A percentile compares a stretch with the other conserved stretches of the same genome.
These are phyloP conservation scores for Siphlonurus alternatus DNA, from an alignment of 2,888 invertebrate genomes.

Conservation along the genomic window DNA sequence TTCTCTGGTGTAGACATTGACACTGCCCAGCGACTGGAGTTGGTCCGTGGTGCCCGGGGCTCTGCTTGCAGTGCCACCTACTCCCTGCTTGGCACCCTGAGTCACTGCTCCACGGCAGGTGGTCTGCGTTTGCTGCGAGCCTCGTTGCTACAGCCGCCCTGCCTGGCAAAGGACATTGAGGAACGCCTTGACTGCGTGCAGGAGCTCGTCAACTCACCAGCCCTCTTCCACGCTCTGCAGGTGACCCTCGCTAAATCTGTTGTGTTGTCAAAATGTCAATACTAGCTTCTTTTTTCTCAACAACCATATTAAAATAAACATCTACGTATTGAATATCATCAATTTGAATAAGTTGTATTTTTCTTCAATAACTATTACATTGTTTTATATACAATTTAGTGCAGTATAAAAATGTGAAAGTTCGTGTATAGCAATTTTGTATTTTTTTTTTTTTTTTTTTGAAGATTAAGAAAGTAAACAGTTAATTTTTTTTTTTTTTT, in stretches of 20 bases:
- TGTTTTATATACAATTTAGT: no score
- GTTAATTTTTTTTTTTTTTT: no score
- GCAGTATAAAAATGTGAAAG: no score
- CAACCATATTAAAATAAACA: no score
- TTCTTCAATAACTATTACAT: no score
- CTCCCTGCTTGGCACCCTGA: conserved; percentile 46
- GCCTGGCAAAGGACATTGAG: conserved; percentile 44
- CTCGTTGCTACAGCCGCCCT: conserved; percentile 63
- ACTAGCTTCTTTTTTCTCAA: conserved; percentile 3
- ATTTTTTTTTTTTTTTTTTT: no score
- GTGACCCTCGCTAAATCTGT: conserved; percentile 22
- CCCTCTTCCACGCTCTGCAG: conserved; percentile 44
- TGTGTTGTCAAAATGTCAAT: neutral
- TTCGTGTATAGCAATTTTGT: no score
- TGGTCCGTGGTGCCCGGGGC: conserved; percentile 28
- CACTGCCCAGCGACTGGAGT: conserved; percentile 61
- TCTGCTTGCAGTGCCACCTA: conserved; percentile 22
- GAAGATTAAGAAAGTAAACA: no score
- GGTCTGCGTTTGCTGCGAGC: conserved; percentile 66
- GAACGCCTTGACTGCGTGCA: conserved; percentile 54
- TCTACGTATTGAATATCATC: no score
- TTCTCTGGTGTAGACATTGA: no score
- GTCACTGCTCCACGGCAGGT: conserved; percentile 50
- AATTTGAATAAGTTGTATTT: no score
- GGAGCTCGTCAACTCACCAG: conserved; percentile 52